A percentile compares a stretch with the other conserved stretches of the same genome.
Conservation (phyloP, 2,888 invertebrate species). For the Drosophila borborema region DNA sequence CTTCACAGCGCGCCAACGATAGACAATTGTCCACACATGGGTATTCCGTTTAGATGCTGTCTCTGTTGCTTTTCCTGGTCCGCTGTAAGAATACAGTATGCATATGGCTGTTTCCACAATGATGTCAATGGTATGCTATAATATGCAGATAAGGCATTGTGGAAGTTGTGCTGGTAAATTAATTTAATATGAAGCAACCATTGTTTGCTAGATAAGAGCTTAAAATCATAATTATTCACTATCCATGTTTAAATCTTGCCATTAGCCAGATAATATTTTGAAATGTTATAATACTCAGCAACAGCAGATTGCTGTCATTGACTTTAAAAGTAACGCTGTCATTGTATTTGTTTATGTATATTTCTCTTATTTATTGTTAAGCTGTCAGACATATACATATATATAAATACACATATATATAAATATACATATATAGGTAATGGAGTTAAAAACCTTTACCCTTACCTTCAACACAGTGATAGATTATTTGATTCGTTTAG, state of each 20-base stretch:
- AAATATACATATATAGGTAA: too few relatives aligned
- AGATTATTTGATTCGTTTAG: too few relatives aligned
- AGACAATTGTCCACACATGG: slow-evolving; percentile 56
- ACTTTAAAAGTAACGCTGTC: neutral
- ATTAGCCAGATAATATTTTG: slow-evolving; percentile 14
- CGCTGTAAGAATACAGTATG: slow-evolving; percentile 12
- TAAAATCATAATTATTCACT: slow-evolving; percentile 48
- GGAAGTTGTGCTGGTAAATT: slow-evolving; percentile 54
- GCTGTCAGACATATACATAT: too few relatives aligned
- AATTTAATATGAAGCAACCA: slow-evolving; percentile 60
- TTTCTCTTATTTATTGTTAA: too few relatives aligned
- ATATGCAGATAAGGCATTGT: slow-evolving; percentile 53
- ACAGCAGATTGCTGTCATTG: neutral
- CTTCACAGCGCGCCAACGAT: slow-evolving; percentile 53
- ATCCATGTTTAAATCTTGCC: neutral
- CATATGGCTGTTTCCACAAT: slow-evolving; percentile 17
- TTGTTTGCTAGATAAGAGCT: slow-evolving; percentile 53
- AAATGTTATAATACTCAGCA: neutral
- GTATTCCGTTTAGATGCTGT: slow-evolving; percentile 17
- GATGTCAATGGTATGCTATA: slow-evolving; percentile 21
- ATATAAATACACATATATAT: too few relatives aligned
- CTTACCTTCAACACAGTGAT: too few relatives aligned
- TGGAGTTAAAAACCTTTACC: too few relatives aligned
- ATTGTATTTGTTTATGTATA: neutral
- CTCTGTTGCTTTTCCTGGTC: slow-evolving; percentile 3